A percentile compares a stretch with the other conserved stretches of the same genome.
These are phyloP conservation scores for Ochotona curzoniae DNA, from an alignment of 2,113 vertebrate genomes.

Conservation along the genomic window DNA sequence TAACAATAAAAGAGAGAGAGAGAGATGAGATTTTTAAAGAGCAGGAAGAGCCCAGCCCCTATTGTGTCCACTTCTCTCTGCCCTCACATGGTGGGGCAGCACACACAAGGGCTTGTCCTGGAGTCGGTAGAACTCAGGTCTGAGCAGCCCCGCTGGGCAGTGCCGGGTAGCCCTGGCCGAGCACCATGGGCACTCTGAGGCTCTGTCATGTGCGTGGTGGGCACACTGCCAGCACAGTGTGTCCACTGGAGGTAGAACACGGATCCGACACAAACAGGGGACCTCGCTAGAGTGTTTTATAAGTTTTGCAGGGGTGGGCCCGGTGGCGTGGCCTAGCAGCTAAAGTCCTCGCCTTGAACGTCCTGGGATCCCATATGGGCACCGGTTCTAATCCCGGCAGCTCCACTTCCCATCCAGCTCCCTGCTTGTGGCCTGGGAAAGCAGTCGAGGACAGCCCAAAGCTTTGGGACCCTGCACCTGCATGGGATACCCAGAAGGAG, in stretches of 20 bases:
- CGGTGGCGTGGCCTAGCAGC: too few species aligned
- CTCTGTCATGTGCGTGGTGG: not conserved
- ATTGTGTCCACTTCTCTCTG: rapidly evolving
- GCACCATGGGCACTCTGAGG: rapidly evolving
- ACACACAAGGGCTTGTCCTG: rapidly evolving
- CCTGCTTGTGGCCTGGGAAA: too few species aligned
- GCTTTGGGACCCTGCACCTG: too few species aligned
- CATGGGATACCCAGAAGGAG: too few species aligned
- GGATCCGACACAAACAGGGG: rapidly evolving
- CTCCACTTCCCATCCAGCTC: too few species aligned
- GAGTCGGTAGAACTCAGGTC: not conserved
- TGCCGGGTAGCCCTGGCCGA: not conserved
- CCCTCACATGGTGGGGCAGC: not conserved
- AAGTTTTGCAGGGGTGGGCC: too few species aligned
- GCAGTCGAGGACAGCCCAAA: too few species aligned
- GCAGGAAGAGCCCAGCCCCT: not conserved
- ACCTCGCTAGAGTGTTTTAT: not conserved
- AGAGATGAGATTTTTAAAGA: not conserved
- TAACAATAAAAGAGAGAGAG: not conserved
- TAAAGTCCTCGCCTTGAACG: too few species aligned
- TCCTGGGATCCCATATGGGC: too few species aligned
- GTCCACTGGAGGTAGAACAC: not conserved
- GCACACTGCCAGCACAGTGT: rapidly evolving
- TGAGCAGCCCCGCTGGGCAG: not conserved
- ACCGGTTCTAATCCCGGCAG: too few species aligned